A percentile compares a stretch with the other conserved stretches of the same genome.
Conservation (phyloP, 2,797 vertebrate species). For the Microhierax caerulescens region DNA sequence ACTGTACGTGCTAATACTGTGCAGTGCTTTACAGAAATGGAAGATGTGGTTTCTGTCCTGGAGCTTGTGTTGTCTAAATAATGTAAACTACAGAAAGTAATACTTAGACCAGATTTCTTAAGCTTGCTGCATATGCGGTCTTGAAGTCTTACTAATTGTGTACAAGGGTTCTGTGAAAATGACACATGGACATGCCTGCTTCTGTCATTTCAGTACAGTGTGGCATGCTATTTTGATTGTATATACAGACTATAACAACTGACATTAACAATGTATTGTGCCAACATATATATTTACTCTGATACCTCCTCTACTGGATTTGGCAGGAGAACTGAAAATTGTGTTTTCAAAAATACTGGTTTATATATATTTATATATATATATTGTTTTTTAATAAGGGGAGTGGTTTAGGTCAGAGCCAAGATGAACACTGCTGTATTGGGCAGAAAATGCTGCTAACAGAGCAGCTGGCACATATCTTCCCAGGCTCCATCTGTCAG, state of each 20-base stretch:
- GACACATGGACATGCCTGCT: not conserved
- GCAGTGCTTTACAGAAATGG: not conserved
- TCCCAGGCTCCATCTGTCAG: conserved; percentile 53
- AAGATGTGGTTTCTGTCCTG: not conserved
- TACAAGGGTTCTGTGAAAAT: not conserved
- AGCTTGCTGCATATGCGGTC: not conserved
- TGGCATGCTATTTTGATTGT: not conserved
- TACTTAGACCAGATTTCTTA: not conserved
- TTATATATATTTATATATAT: not conserved
- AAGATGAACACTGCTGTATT: not conserved
- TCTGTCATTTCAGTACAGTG: not conserved
- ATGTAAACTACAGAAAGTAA: not conserved
- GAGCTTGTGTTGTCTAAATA: not conserved
- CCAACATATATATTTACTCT: not conserved
- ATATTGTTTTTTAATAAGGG: not conserved
- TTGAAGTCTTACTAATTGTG: not conserved
- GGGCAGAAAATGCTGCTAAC: conserved; percentile 4
- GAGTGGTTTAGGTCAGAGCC: not conserved
- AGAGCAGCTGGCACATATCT: conserved; percentile 50
- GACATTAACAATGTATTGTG: not conserved
- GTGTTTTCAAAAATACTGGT: not conserved
- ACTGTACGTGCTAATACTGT: not conserved
- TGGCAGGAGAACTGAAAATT: conserved; percentile 2
- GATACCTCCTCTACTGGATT: not conserved
- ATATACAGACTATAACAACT: not conserved